Evolutionary conservation across 2,888 invertebrate genomes (phyloP), one percentile per base, ranked within the genome.

Genomic region (Smittia sp.): DNA sequence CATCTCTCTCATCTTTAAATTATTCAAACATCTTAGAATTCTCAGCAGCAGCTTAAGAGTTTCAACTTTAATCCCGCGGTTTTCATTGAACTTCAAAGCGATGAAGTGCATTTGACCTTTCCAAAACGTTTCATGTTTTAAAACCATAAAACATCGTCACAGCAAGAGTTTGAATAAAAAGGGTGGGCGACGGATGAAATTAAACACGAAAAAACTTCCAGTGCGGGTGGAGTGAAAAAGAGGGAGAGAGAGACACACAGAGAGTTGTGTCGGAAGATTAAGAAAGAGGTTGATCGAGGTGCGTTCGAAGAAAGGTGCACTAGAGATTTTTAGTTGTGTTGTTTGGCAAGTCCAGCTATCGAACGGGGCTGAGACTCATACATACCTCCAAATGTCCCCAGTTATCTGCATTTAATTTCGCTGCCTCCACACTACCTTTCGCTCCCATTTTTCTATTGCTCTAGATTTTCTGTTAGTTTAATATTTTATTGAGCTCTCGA

Each of bases 401-500:
- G 85, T 89, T 89, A 86, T 90, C 89, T 84, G 90, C 87, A 85
- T 90, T 89, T 85, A 89, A 87, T 87, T 90, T 90, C 82, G 89
- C 89, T 81, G 90, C 90, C 83, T 90, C 90, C 83, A 90, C 90
- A 86, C 90, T 90, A 83, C 90, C 90, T 87, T 90, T 90, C 83
- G 90, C 90, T 84, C 90, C 90, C 90, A 90, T 90, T 82, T 84
- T 85, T 84, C 66, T 75, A 74, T 73, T 75, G 62, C 73, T 66
- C 22, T 72, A 54, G 63, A 63, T 76, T 74, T 63, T 73, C 72
- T 73, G 52, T 75, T 68, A 65, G 32, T 20, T 38, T 54, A 25
- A 58, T 24, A 46, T 58, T 54, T 70, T 62, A 22, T 18, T 66
- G 54, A 25, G 54, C 25, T 69, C 67, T 24, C 25, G 1, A 4